Base-by-base conservation (phyloP, 1,140 invertebrate species). In the Scylla paramamosain region DNA sequence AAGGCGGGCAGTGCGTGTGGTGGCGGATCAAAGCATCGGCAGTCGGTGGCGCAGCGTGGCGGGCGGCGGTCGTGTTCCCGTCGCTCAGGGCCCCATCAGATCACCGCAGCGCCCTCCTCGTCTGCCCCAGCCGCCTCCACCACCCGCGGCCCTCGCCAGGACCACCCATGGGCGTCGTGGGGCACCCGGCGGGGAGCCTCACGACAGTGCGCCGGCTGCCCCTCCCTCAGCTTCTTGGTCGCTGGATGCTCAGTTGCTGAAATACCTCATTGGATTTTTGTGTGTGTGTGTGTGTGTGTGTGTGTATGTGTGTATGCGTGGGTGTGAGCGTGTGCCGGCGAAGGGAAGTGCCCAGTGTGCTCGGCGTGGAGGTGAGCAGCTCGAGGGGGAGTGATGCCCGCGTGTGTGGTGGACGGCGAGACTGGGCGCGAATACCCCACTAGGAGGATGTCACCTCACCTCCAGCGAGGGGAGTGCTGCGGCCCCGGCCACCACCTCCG, bases 31-130 rank as follows among this genome's bases (percentile, higher is more conserved):
- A 46, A n/a, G 14, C 52, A 87, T 45, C 45, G 84, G 45, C 86
- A 93, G 92, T 93, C 31, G 29, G 92, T 45, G 83, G 83, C 86
- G 92, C 25, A 93, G 39, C 83, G 83, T 87, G 77, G 45, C 45
- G 92, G 92, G 92, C 29, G 92, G 83, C 92, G 92, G 92, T 45
- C 29, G 92, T 93, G 82, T 46, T 32, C 52, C 39, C 46, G 77
- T 84, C 20, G 92, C 83, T 86, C 92, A 83, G 31, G 16, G 29
- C 0, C 45, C 14, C 83, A 87, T 52, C 83, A 86, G 25, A n/a
- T 48, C 83, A 31, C 92, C 29, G n/a, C 92, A 83, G 82, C 92
- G 31, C 83, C 29, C 20, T 14, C 39, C 82, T 87, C n/a, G 16
- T 16, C 83, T 32, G 10, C 20, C 28, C 90, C 45, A 10, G 28